Evolutionary conservation across 2,113 vertebrate species (phyloP), one percentile per base, ranked within the genome.

Genomic region (Platycercus adscitus): DNA sequence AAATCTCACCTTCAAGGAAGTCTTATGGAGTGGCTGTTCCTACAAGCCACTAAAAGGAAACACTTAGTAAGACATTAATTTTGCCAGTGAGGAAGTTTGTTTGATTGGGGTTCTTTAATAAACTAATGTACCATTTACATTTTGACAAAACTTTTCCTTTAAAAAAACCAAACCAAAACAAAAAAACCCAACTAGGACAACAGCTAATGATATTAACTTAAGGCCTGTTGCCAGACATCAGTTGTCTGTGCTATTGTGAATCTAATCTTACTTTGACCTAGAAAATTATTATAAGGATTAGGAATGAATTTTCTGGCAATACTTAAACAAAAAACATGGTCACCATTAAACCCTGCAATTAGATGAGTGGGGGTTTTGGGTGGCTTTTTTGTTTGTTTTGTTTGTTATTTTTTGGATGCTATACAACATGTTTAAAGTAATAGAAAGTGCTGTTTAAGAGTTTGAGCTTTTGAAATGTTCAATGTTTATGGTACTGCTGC

Each of bases 231-330:
- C 81, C 56, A 49, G 78, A 35, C 65, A 43, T 81, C 73, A 55
- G 52, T 78, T 86, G 37, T 73, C 56, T 84, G 15, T 78, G 25
- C 61, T 93, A 0, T 47, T 46, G 52, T 86, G 46, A 31, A 39
- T 47, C 17, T 96, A 96, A 97, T 95, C 91, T 77, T 95, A 69
- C 81, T 93, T 94, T 94, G 91, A 75, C 96, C 95, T 90, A 92
- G 81, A 97, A 97, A 96, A 89, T 53, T 65, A 41, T 68, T 66
- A 4, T 70, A 77, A 90, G 79, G 84, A 95, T 96, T 95, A 92
- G 53, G 69, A 91, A 41, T 2, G 5, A 91, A 70, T 84, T 88
- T 96, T 82, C 66, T 93, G 66, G 15, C 75, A 68, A 31, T 43
- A 39, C 82, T 94, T 88, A 37, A 91, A 53, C 12, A 39, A 81